phyloP scores from a whole-genome alignment of 2,113 vertebrate genomes.

The Balaenoptera acutorostrata region DNA sequence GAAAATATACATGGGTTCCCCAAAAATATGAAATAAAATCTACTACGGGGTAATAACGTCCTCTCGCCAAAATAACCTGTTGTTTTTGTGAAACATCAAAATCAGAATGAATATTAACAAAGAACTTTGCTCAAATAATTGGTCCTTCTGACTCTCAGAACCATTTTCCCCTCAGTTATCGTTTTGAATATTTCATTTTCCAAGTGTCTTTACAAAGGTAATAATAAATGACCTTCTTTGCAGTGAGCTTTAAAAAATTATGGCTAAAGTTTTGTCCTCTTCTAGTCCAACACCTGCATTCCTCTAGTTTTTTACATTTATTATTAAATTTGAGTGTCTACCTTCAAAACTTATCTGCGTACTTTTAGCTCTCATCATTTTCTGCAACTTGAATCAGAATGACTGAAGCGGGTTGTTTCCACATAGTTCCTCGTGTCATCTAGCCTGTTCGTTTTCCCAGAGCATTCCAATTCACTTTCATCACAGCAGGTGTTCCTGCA shows the following conservation, averaged over 20 bases:
- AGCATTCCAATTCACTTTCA: neutral
- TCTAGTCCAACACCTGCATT: neutral
- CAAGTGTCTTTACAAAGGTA: neutral
- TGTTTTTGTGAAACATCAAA: conserved; percentile 6
- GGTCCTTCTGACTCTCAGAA: neutral
- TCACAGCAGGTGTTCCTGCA: neutral
- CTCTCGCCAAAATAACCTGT: neutral
- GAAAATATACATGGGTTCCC: neutral
- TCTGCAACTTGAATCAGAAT: neutral
- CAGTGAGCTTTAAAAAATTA: neutral
- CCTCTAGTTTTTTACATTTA: neutral
- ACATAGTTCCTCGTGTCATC: neutral
- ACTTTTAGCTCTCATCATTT: neutral
- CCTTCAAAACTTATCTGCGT: neutral
- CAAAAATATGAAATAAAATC: neutral
- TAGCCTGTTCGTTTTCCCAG: neutral
- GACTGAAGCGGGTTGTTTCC: neutral
- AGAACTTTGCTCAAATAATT: neutral
- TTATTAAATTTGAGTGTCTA: neutral
- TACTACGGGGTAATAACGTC: neutral
- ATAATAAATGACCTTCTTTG: neutral
- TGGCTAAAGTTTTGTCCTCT: neutral
- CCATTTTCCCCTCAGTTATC: neutral
- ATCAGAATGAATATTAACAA: neutral
- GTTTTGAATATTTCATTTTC: neutral